These are phyloP conservation scores for Labroides dimidiatus DNA, from an alignment of 2,797 vertebrate genomes.

Conservation along the genomic window DNA sequence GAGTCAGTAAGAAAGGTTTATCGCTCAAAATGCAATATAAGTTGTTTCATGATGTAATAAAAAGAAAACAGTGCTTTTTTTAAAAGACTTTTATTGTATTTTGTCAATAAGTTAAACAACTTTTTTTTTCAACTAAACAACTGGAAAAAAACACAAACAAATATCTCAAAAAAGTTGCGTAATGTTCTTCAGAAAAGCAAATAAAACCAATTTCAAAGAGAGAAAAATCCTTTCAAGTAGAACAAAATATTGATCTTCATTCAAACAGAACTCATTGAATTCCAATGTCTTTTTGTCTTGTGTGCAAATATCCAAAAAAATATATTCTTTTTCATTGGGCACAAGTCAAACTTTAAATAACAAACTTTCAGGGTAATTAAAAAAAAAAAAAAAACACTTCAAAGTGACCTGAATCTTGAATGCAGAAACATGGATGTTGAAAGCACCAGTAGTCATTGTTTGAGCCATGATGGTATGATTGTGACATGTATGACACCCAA, in stretches of 20 bases:
- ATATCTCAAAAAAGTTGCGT: slow-evolving; percentile 59
- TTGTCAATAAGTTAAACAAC: slow-evolving; percentile 86
- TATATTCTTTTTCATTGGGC: slow-evolving; percentile 29
- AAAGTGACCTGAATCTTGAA: slow-evolving; percentile 11
- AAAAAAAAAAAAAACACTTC: slow-evolving; percentile 27
- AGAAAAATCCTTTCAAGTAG: slow-evolving; percentile 66
- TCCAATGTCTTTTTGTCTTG: slow-evolving; percentile 38
- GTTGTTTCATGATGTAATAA: neutral
- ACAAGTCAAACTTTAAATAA: slow-evolving; percentile 35
- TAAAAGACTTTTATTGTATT: slow-evolving; percentile 67
- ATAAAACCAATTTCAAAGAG: slow-evolving; percentile 31
- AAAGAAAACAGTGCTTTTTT: slow-evolving; percentile 10
- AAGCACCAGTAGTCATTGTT: slow-evolving; percentile 59
- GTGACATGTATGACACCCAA: slow-evolving; percentile 49
- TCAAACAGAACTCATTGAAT: slow-evolving; percentile 61
- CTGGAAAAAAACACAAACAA: slow-evolving; percentile 60
- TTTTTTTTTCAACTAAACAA: too few relatives aligned
- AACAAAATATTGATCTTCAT: slow-evolving; percentile 59
- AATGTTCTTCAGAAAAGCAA: slow-evolving; percentile 58
- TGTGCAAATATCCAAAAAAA: slow-evolving; percentile 72
- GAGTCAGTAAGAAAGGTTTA: too few relatives aligned
- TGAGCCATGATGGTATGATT: slow-evolving; percentile 8
- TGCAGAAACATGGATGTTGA: slow-evolving; percentile 27
- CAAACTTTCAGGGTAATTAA: slow-evolving; percentile 24
- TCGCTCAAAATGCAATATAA: too few relatives aligned